These are phyloP conservation scores for Apostichopus leukothele DNA, from an alignment of 53 echinoderm and acorn worm genomes.

Conservation along the genomic window DNA sequence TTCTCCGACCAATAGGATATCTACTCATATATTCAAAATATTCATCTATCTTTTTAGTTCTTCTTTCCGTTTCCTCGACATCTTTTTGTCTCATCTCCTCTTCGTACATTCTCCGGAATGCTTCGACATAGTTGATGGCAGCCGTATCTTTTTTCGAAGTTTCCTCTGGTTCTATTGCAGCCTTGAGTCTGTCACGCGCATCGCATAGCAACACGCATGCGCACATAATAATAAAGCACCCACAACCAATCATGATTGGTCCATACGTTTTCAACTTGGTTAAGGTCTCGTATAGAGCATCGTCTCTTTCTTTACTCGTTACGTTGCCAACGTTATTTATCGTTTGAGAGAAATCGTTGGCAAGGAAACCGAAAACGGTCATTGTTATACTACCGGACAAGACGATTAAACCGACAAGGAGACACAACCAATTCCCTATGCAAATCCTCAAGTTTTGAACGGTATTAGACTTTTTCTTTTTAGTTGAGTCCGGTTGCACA, in stretches of 20 bases:
- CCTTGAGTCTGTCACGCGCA: slow-evolving; percentile 65
- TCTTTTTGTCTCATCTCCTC: slow-evolving; percentile 38
- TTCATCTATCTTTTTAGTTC: slow-evolving; percentile 45
- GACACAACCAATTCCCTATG: slow-evolving; percentile 53
- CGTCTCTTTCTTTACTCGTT: slow-evolving; percentile 56
- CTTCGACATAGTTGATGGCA: slow-evolving; percentile 8
- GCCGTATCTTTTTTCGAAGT: slow-evolving; percentile 4
- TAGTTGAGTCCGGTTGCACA: not conserved
- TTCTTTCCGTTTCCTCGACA: slow-evolving; percentile 26
- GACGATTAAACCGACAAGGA: slow-evolving; percentile 66
- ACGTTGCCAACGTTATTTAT: slow-evolving; percentile 56
- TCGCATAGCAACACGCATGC: slow-evolving; percentile 85
- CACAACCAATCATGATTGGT: slow-evolving; percentile 82
- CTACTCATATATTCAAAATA: slow-evolving; percentile 46
- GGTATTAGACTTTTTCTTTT: not conserved
- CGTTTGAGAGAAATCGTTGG: slow-evolving; percentile 62
- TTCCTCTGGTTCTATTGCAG: slow-evolving; percentile 7
- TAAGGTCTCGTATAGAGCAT: slow-evolving; percentile 57
- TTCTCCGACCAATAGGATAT: slow-evolving; percentile 31
- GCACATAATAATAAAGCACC: slow-evolving; percentile 80
- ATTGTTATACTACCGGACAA: slow-evolving; percentile 76
- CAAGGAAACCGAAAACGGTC: slow-evolving; percentile 83
- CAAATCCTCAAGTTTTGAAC: slow-evolving; percentile 19
- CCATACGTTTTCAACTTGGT: slow-evolving; percentile 78
- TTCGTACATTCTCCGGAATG: slow-evolving; percentile 33